Conservation (phyloP, 2,888 invertebrate species). For the Chymomyza procnemis region DNA sequence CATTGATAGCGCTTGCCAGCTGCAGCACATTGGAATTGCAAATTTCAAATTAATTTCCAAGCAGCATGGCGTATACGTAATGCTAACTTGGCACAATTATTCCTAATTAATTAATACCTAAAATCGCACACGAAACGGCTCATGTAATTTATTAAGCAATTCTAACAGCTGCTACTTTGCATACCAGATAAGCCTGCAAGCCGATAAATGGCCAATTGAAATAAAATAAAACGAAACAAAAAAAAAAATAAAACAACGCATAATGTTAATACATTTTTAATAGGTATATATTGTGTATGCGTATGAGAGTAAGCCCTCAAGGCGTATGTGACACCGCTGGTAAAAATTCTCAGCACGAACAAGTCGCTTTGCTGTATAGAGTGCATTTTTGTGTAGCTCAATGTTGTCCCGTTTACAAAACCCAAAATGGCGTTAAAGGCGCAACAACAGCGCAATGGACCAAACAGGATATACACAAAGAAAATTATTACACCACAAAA, state of each 20-base stretch:
- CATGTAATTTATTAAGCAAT: slow-evolving; percentile 40
- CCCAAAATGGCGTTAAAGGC: neutral
- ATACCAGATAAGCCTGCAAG: neutral
- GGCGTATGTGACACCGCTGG: no score
- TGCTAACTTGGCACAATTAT: slow-evolving; percentile 50
- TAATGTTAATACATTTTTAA: neutral
- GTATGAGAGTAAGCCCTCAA: no score
- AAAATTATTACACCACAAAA: slow-evolving; percentile 19
- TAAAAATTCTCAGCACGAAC: no score
- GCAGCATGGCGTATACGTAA: slow-evolving; percentile 1
- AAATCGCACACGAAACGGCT: slow-evolving; percentile 44
- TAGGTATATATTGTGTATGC: neutral
- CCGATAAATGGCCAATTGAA: neutral
- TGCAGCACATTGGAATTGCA: slow-evolving; percentile 1
- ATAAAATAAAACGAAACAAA: neutral
- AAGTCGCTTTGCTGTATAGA: slow-evolving; percentile 11
- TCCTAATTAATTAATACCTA: slow-evolving; percentile 61
- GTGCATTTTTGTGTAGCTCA: slow-evolving; percentile 27
- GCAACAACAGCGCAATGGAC: neutral
- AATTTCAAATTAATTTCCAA: slow-evolving; percentile 42
- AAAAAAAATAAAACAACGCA: neutral
- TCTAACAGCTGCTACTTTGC: slow-evolving; percentile 10
- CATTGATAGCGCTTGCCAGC: neutral
- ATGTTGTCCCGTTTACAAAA: slow-evolving; percentile 10
- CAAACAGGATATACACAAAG: neutral